These are phyloP conservation scores for Cheumatopsyche charites DNA, from an alignment of 1,140 invertebrate genomes.

Conservation along the genomic window DNA sequence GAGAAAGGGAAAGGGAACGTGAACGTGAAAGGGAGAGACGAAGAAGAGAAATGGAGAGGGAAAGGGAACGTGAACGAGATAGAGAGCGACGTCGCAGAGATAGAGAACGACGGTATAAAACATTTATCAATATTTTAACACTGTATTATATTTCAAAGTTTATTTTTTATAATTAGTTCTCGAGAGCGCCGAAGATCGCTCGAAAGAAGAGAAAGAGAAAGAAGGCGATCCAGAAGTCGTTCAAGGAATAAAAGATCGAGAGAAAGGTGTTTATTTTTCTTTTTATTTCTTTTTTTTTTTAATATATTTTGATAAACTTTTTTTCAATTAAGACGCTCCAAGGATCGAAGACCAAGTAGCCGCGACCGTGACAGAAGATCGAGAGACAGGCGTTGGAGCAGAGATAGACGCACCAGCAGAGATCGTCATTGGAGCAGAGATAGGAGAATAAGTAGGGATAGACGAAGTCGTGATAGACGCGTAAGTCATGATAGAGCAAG, in stretches of 20 bases:
- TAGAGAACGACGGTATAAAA: conserved; percentile 53
- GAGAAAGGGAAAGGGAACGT: conserved; percentile 58
- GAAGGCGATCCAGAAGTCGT: conserved; percentile 59
- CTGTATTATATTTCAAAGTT: neutral
- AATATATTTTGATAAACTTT: conserved; percentile 8
- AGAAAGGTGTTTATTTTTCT: conserved; percentile 60
- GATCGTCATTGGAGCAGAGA: conserved; percentile 49
- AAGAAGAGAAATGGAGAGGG: conserved; percentile 54
- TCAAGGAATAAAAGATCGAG: conserved; percentile 56
- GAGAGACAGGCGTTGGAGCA: conserved; percentile 49
- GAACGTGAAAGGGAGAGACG: conserved; percentile 55
- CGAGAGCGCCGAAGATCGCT: conserved; percentile 64
- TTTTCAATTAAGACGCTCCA: conserved; percentile 51
- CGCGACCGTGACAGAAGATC: conserved; percentile 36
- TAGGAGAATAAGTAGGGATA: conserved; percentile 48
- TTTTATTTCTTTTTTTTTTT: too few relatives aligned
- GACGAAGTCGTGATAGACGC: conserved; percentile 48
- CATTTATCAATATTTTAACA: neutral
- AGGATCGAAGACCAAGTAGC: conserved; percentile 54
- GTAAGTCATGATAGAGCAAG: conserved; percentile 49
- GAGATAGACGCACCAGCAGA: conserved; percentile 44
- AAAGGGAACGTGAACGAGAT: conserved; percentile 61
- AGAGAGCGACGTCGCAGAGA: conserved; percentile 53
- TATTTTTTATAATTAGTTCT: conserved; percentile 51
- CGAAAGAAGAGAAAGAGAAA: conserved; percentile 60